These are phyloP conservation scores for Origma solitaria DNA, from an alignment of 2,113 vertebrate genomes.

Conservation along the genomic window DNA sequence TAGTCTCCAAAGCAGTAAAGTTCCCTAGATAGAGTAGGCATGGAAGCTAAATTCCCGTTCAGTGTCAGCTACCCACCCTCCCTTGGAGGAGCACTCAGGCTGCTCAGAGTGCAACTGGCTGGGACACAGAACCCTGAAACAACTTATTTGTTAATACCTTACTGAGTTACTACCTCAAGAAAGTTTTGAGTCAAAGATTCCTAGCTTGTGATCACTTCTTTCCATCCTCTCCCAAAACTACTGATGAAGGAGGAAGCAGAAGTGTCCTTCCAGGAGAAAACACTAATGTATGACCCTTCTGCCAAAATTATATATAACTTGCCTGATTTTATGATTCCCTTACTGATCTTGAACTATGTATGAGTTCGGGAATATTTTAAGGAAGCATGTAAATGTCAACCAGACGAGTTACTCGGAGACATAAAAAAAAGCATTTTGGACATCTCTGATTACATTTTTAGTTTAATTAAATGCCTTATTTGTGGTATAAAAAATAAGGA, in stretches of 20 bases:
- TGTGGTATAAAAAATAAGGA: neutral
- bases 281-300: neutral
- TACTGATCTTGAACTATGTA: neutral
- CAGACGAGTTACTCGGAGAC: neutral
- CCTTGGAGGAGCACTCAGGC: neutral
- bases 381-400: neutral
- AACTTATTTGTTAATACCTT: neutral
- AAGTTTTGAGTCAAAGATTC: neutral
- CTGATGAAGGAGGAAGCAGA: neutral
- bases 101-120: neutral
- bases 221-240: neutral
- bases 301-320: neutral
- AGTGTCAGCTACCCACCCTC: neutral
- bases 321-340: neutral
- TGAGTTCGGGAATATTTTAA: neutral
- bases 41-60: neutral
- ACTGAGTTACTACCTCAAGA: neutral
- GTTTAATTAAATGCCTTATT: neutral
- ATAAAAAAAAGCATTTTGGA: neutral
- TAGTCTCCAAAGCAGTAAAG: neutral
- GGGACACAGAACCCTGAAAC: neutral
- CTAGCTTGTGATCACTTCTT: neutral
- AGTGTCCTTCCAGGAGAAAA: neutral
- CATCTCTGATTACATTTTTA: neutral
- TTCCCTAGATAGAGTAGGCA: neutral